Conservation (phyloP, 2,888 invertebrate genomes). For the Leptogaster cylindrica region DNA sequence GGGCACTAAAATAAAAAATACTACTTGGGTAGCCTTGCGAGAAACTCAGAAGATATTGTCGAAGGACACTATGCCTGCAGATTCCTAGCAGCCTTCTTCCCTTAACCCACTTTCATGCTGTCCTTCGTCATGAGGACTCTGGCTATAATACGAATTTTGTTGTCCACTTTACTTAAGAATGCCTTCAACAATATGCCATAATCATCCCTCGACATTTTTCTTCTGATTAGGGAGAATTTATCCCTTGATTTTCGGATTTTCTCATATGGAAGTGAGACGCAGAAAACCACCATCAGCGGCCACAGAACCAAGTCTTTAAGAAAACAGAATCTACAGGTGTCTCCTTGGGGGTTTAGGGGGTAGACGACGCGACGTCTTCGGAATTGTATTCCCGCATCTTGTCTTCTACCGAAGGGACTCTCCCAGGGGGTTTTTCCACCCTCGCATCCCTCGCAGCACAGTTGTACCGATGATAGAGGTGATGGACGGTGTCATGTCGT, state of each 20-base stretch:
- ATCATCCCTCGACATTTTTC: background rate
- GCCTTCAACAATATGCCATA: background rate
- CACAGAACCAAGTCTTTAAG: slow-evolving; percentile 42
- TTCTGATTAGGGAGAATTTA: slow-evolving; percentile 10
- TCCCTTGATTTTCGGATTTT: slow-evolving; percentile 9
- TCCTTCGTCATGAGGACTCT: no score
- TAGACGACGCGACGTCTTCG: no score
- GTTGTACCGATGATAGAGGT: slow-evolving; percentile 18
- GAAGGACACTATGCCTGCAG: slow-evolving; percentile 20
- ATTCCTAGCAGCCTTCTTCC: background rate
- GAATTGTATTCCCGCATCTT: slow-evolving; percentile 14
- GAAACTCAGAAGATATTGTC: slow-evolving; percentile 13
- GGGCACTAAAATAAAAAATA: slow-evolving; percentile 3
- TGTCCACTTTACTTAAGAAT: slow-evolving; percentile 17
- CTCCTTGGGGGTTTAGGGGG: slow-evolving; percentile 34
- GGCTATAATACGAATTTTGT: background rate
- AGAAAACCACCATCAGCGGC: background rate
- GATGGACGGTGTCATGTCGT: slow-evolving; percentile 41
- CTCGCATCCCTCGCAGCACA: background rate
- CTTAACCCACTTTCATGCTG: background rate
- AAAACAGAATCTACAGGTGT: slow-evolving; percentile 41
- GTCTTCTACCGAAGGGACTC: slow-evolving; percentile 3
- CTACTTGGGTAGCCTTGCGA: background rate
- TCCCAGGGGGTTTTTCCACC: background rate
- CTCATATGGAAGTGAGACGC: slow-evolving; percentile 11